Evolutionary conservation across 2,797 vertebrate genomes (phyloP).

Genomic region (Fundulus diaphanus): DNA sequence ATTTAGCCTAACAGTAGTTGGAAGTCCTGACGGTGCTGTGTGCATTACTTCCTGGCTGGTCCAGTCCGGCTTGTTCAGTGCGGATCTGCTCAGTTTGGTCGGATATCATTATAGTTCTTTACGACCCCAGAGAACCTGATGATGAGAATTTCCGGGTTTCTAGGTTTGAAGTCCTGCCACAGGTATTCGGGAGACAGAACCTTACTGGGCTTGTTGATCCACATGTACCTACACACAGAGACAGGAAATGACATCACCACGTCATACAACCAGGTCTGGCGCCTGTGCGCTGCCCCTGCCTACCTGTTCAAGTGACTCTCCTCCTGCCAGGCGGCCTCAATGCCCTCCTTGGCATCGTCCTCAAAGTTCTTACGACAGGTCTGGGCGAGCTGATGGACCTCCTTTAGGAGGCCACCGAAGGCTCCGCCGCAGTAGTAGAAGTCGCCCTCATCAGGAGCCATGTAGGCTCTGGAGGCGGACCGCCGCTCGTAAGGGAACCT

Average conservation of each 20-base stretch:
- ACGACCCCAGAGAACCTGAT: conserved; percentile 73
- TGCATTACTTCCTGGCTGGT: neutral
- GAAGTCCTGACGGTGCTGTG: neutral
- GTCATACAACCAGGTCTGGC: neutral
- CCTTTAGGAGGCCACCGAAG: conserved; percentile 74
- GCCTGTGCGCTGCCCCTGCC: conserved; percentile 4
- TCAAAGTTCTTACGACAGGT: conserved; percentile 73
- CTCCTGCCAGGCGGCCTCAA: conserved; percentile 84
- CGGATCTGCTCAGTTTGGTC: conserved; percentile 37
- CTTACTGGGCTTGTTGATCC: conserved; percentile 81
- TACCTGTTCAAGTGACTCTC: conserved; percentile 85
- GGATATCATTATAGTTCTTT: conserved; percentile 69
- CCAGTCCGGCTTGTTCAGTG: neutral
- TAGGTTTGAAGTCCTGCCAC: conserved; percentile 76
- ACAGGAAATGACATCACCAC: conserved; percentile 12
- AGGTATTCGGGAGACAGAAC: conserved; percentile 84
- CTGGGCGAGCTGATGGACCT: conserved; percentile 67
- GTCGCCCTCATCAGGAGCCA: conserved; percentile 76
- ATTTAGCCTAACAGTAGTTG: neutral
- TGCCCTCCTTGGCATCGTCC: conserved; percentile 67
- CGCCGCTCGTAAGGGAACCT: conserved; percentile 80
- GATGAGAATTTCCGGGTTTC: conserved; percentile 59
- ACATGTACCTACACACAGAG: conserved; percentile 66
- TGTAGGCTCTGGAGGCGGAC: conserved; percentile 69
- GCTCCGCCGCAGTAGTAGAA: conserved; percentile 81